These are phyloP conservation scores for Tachysurus vachellii DNA, from an alignment of 2,113 vertebrate species.

Conservation along the genomic window DNA sequence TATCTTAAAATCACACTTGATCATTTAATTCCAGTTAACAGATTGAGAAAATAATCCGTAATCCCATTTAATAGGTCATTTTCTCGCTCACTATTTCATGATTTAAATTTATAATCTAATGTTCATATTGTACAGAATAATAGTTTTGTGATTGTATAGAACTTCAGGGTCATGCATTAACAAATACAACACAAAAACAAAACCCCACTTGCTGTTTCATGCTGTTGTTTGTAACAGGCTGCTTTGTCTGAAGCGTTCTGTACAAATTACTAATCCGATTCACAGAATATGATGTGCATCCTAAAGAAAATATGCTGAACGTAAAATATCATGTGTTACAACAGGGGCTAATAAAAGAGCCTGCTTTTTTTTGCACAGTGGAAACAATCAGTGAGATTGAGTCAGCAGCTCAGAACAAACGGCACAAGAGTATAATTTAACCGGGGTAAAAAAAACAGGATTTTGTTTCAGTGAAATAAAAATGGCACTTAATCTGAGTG, in stretches of 20 bases:
- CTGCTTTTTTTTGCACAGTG: background rate
- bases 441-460: background rate
- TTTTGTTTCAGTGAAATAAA: background rate
- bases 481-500: background rate
- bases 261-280: background rate
- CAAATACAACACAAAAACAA: background rate
- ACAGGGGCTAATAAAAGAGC: background rate
- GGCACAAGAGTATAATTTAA: background rate
- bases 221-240: background rate
- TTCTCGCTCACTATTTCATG: background rate
- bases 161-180: background rate
- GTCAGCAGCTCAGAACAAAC: background rate
- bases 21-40: background rate
- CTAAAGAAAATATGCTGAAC: background rate
- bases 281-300: slow-evolving; percentile 1
- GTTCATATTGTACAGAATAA: background rate
- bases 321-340: background rate
- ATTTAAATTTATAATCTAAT: background rate
- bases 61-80: background rate
- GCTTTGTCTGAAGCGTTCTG: background rate
- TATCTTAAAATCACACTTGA: background rate
- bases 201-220: background rate
- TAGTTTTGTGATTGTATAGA: background rate
- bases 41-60: background rate
- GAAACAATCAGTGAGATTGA: background rate